Evolutionary conservation across 2,797 vertebrate genomes (phyloP).

Genomic region (Urocyon cinereoargenteus): DNA sequence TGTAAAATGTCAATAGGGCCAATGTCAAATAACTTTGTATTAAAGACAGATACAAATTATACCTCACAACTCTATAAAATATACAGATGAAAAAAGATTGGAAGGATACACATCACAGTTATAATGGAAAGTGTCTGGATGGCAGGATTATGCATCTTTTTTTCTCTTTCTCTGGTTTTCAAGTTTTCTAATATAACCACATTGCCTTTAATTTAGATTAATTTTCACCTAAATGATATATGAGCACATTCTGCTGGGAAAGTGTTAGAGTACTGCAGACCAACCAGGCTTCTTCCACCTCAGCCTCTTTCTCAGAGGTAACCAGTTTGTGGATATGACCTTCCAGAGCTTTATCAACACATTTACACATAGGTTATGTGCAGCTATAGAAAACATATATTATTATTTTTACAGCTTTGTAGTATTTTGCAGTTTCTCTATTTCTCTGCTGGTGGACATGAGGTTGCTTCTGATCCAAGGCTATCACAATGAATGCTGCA

Average conservation of each 20-base stretch:
- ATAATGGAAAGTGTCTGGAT: background rate
- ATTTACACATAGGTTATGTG: background rate
- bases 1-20: background rate
- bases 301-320: background rate
- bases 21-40: background rate
- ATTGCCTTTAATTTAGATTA: conserved; percentile 50
- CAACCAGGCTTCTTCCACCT: background rate
- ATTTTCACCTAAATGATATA: conserved; percentile 8
- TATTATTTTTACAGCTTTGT: conserved; percentile 9
- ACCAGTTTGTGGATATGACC: conserved; percentile 15
- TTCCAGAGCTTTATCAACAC: background rate
- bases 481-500: background rate
- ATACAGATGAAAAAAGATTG: background rate
- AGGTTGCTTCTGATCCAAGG: background rate
- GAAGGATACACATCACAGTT: background rate
- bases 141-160: background rate
- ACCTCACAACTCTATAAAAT: conserved; percentile 40
- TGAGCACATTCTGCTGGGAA: conserved; percentile 11
- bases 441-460: background rate
- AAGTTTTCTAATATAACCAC: conserved; percentile 19
- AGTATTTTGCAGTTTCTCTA: background rate
- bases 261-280: background rate
- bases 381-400: conserved; percentile 16
- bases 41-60: conserved; percentile 33
- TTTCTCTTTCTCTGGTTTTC: background rate